A percentile compares a stretch with the other conserved stretches of the same genome.
Evolutionary conservation across 2,113 vertebrate genomes (phyloP).

Genomic region (Leptobrachium ailaonicum): DNA sequence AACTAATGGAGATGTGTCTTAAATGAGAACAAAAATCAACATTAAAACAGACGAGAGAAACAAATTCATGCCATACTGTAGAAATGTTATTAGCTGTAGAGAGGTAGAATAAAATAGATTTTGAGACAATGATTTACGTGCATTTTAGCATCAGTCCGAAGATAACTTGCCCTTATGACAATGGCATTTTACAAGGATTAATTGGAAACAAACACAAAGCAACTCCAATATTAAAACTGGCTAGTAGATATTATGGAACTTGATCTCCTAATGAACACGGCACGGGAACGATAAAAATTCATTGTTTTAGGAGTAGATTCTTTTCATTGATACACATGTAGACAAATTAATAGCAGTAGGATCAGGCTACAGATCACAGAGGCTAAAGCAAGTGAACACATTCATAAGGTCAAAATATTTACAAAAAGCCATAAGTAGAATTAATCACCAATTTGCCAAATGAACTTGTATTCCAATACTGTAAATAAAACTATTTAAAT

Average conservation of each 20-base stretch:
- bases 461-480: no score
- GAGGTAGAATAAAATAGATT: neutral
- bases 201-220: neutral
- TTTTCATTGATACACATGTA: neutral
- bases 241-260: neutral
- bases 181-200: neutral
- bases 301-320: neutral
- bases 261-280: neutral
- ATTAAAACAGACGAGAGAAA: neutral
- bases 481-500: no score
- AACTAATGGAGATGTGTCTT: conserved; percentile 32
- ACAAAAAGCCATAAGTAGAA: no score
- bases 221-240: neutral
- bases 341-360: neutral
- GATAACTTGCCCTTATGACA: neutral
- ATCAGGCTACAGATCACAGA: neutral
- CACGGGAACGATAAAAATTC: neutral
- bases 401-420: no score
- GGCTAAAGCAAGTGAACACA: no score
- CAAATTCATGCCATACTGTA: neutral
- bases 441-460: no score
- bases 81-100: neutral
- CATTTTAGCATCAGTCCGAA: neutral
- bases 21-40: neutral
- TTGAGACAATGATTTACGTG: neutral